Percentiles rank a stretch among this genome's conserved stretches.
Conservation (phyloP, 2,797 vertebrate genomes). For the Otolemur crassicaudatus region DNA sequence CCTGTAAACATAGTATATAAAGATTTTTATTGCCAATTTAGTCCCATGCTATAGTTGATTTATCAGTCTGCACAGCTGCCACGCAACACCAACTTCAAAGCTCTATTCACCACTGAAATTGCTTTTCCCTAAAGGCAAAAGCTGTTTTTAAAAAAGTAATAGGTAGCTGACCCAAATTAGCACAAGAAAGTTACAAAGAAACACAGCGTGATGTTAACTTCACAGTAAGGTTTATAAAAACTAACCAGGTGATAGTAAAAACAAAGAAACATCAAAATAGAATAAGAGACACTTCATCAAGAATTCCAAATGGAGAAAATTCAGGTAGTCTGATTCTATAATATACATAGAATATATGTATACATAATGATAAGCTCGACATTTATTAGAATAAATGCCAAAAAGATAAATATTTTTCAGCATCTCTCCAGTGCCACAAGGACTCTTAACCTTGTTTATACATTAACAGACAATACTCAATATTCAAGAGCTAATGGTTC, state of each 20-base stretch:
- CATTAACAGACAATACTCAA: neutral
- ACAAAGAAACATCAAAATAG: neutral
- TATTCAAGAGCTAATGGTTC: neutral
- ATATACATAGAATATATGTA: neutral
- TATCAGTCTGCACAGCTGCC: neutral
- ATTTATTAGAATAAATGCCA: neutral
- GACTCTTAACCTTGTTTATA: neutral
- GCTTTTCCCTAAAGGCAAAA: conserved; percentile 36
- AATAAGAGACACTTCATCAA: neutral
- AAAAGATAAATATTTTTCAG: neutral
- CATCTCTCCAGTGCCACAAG: neutral
- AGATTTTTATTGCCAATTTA: conserved; percentile 38
- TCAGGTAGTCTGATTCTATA: neutral
- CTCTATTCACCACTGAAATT: conserved; percentile 6
- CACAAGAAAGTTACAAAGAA: conserved; percentile 25
- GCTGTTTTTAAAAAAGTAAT: neutral
- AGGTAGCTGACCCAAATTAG: neutral
- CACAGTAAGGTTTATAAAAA: neutral
- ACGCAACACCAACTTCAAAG: conserved; percentile 29
- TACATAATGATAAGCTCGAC: neutral
- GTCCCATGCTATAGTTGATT: conserved; percentile 18
- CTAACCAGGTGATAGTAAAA: neutral
- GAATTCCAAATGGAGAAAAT: neutral
- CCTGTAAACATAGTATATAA: conserved; percentile 30
- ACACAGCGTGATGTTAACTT: neutral